These are phyloP conservation scores for Aplocera efformata DNA, from an alignment of 2,888 invertebrate genomes.

Conservation along the genomic window DNA sequence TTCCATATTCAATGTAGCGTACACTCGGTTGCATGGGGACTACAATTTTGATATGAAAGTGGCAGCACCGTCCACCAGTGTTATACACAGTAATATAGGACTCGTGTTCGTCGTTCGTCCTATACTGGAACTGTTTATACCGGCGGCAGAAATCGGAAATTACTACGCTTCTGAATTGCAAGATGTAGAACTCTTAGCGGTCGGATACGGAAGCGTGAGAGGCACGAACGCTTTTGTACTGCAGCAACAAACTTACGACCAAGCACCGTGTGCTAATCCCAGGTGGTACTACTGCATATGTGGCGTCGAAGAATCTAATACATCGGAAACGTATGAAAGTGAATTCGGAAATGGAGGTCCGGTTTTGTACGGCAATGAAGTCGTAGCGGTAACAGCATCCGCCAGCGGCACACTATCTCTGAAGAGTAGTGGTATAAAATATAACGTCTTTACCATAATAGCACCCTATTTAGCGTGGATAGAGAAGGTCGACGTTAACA, in stretches of 20 bases:
- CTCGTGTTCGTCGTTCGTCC: conserved; percentile 44
- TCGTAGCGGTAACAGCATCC: conserved; percentile 50
- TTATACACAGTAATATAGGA: conserved; percentile 56
- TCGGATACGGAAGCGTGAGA: conserved; percentile 49
- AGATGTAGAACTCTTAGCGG: conserved; percentile 35
- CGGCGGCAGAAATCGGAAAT: conserved; percentile 41
- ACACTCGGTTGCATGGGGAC: conserved; percentile 42
- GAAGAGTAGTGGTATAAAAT: conserved; percentile 32
- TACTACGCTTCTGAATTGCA: conserved; percentile 47
- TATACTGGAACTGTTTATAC: conserved; percentile 38
- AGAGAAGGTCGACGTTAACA: conserved; percentile 31
- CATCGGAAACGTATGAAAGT: conserved; percentile 32
- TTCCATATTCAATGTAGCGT: conserved; percentile 39
- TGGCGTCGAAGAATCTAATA: conserved; percentile 42
- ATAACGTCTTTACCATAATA: conserved; percentile 57
- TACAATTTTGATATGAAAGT: conserved; percentile 41
- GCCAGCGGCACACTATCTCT: conserved; percentile 40
- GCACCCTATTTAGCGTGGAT: conserved; percentile 59
- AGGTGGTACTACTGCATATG: conserved; percentile 64
- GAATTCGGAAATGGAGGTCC: conserved; percentile 60
- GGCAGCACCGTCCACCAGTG: conserved; percentile 36
- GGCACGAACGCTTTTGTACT: conserved; percentile 33
- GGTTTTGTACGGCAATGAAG: conserved; percentile 37
- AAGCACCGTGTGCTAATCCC: conserved; percentile 51
- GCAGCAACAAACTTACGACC: conserved; percentile 47